These are phyloP conservation scores for Semicossyphus pulcher DNA, from an alignment of 2,113 vertebrate species.

Conservation along the genomic window DNA sequence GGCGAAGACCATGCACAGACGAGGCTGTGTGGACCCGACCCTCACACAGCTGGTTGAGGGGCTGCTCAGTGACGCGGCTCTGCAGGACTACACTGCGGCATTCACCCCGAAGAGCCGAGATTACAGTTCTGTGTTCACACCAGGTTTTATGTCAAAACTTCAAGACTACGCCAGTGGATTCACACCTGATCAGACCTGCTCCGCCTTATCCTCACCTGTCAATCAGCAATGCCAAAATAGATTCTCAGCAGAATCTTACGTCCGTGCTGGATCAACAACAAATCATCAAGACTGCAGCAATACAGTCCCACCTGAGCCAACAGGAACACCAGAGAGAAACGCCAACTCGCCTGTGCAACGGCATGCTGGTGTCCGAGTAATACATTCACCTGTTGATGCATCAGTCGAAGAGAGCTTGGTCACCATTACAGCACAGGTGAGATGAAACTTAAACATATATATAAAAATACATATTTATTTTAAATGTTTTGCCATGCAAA, in stretches of 20 bases:
- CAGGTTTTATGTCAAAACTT: conserved; percentile 32
- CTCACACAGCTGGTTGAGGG: conserved; percentile 74
- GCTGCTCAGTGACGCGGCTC: conserved; percentile 76
- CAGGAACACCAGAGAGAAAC: conserved; percentile 18
- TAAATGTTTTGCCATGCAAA: too few species aligned
- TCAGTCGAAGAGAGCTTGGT: neutral
- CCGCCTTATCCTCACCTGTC: neutral
- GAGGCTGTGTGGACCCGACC: conserved; percentile 38
- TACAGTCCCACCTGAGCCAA: conserved; percentile 12
- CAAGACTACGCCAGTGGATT: conserved; percentile 40
- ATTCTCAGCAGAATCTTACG: neutral
- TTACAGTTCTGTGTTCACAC: conserved; percentile 1
- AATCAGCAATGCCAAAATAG: neutral
- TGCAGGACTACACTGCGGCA: conserved; percentile 76
- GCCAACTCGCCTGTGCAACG: conserved; percentile 30
- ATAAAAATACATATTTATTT: neutral
- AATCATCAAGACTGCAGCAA: neutral
- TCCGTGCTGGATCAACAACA: neutral
- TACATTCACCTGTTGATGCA: conserved; percentile 20
- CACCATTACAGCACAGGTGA: conserved; percentile 42
- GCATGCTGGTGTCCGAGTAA: neutral
- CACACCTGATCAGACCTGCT: conserved; percentile 26
- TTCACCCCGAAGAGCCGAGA: conserved; percentile 45
- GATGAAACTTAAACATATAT: neutral
- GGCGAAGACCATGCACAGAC: conserved; percentile 67